Evolutionary conservation across 2,797 vertebrate genomes (phyloP).

Genomic region (Sebastes vulpes): DNA sequence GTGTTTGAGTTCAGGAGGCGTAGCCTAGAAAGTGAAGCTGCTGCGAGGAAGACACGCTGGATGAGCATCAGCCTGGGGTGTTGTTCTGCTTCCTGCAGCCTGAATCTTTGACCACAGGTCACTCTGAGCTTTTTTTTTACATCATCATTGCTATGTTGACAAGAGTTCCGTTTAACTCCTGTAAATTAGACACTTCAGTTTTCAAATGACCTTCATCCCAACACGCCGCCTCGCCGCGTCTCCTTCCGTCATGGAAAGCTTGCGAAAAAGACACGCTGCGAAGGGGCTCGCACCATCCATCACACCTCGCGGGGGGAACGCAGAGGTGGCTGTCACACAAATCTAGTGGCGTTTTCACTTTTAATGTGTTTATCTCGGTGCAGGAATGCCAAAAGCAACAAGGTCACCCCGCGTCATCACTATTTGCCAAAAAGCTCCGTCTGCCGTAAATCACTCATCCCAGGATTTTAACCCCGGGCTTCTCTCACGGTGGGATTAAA

Average conservation of each 20-base stretch:
- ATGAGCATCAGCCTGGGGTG: constrained; percentile 4
- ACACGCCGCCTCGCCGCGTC: constrained; percentile 17
- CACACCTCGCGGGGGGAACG: constrained; percentile 64
- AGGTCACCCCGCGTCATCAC: constrained; percentile 71
- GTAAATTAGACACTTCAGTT: constrained; percentile 61
- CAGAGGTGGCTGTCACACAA: constrained; percentile 59
- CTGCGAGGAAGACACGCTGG: not conserved
- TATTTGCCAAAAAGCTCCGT: constrained; percentile 56
- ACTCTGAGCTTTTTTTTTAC: not conserved
- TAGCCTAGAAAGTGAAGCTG: constrained; percentile 27
- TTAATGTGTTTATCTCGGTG: constrained; percentile 72
- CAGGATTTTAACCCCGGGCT: constrained; percentile 30
- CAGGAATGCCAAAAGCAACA: constrained; percentile 61
- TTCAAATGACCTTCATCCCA: constrained; percentile 76
- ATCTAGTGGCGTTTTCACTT: constrained; percentile 41
- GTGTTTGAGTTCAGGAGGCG: constrained; percentile 45
- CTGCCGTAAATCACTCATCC: constrained; percentile 46
- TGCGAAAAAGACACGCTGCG: constrained; percentile 51
- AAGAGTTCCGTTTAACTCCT: constrained; percentile 37
- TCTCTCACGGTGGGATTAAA: constrained; percentile 55
- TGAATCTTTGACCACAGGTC: constrained; percentile 1
- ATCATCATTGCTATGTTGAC: constrained; percentile 17
- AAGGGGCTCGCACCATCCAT: constrained; percentile 71
- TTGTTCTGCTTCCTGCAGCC: not conserved
- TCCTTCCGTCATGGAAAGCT: constrained; percentile 39